Percentiles rank a stretch among this genome's conserved stretches.
Evolutionary conservation across 2,797 vertebrate species (phyloP).

Genomic region (Myotis vivesi): DNA sequence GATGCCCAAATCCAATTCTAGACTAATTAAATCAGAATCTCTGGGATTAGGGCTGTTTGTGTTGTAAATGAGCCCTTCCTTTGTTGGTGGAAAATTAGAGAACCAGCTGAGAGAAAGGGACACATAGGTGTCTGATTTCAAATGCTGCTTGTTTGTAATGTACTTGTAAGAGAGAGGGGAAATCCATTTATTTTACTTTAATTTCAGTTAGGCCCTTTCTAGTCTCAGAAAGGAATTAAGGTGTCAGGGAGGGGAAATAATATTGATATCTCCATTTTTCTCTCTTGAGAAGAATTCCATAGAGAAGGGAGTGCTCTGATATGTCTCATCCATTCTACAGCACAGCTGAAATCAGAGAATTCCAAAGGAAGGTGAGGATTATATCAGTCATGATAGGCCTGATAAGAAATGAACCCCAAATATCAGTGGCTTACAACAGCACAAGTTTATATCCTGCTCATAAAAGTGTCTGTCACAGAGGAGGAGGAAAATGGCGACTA

Average conservation of each 20-base stretch:
- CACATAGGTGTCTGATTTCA: conserved; percentile 49
- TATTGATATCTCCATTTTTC: neutral
- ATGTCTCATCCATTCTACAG: neutral
- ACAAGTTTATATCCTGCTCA: conserved; percentile 31
- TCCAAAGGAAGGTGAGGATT: neutral
- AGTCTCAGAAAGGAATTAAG: conserved; percentile 41
- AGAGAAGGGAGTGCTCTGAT: conserved; percentile 11
- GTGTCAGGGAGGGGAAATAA: neutral
- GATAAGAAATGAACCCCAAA: conserved; percentile 9
- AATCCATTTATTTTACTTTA: conserved; percentile 52
- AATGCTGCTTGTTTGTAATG: conserved; percentile 48
- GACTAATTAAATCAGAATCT: conserved; percentile 31
- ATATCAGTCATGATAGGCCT: neutral
- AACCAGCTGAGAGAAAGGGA: conserved; percentile 6
- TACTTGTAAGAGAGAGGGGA: neutral
- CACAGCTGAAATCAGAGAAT: conserved; percentile 8
- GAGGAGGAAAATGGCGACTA: too few relatives aligned
- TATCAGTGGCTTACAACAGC: conserved; percentile 14
- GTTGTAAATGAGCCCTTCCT: neutral
- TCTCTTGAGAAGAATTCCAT: neutral
- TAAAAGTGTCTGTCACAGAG: neutral
- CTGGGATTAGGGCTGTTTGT: neutral
- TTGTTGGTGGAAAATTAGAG: conserved; percentile 48
- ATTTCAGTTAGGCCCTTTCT: conserved; percentile 51
- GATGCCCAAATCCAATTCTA: neutral